A percentile compares a stretch with the other conserved stretches of the same genome.
Conservation (phyloP, 2,797 vertebrate species). For the Ceryle rudis region DNA sequence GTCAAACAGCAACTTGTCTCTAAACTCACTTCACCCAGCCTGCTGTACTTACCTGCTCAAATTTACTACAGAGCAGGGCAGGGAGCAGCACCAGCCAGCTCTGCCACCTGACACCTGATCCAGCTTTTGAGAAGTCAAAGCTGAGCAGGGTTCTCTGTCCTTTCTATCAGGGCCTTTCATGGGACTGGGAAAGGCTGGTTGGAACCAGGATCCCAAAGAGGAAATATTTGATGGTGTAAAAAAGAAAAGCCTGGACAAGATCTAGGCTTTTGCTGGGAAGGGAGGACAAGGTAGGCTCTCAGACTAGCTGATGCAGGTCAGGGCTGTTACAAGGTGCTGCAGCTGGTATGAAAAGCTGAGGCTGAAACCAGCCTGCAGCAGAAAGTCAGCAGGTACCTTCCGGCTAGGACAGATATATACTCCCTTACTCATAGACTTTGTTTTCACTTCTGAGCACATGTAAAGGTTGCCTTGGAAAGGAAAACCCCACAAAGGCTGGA, state of each 20-base stretch:
- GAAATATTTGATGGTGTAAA: neutral
- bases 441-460: neutral
- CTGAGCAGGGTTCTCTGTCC: neutral
- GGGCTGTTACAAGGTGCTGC: neutral
- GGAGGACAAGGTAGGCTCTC: neutral
- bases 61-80: neutral
- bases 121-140: neutral
- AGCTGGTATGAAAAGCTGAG: neutral
- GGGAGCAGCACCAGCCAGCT: neutral
- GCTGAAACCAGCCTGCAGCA: neutral
- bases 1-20: neutral
- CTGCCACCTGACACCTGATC: neutral
- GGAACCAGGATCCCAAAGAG: neutral
- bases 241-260: neutral
- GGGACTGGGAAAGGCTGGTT: neutral
- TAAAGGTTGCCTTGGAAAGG: neutral
- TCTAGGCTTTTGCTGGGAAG: neutral
- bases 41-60: fast-evolving
- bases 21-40: neutral
- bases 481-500: neutral
- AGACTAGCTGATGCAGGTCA: neutral
- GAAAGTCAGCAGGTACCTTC: neutral
- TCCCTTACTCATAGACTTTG: neutral
- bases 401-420: neutral
- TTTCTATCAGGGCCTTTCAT: neutral